phyloP scores from a whole-genome alignment of 2,113 vertebrate genomes.

The Ranitomeya variabilis region DNA sequence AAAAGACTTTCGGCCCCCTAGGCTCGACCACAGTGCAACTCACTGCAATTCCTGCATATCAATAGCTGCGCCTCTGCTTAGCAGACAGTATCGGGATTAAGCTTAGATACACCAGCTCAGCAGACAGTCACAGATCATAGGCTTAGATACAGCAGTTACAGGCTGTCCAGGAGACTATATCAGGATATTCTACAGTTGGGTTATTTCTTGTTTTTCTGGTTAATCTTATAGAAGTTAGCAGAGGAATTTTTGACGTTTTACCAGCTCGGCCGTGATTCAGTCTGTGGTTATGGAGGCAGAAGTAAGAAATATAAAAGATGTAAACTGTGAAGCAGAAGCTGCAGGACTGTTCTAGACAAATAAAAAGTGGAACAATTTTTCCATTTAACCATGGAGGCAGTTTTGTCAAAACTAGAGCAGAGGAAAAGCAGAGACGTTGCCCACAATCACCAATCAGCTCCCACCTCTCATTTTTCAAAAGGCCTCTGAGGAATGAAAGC shows the following conservation, averaged over 20 bases:
- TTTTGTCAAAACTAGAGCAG: background rate
- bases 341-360: background rate
- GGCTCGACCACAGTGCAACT: too few species aligned
- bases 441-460: background rate
- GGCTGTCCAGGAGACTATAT: background rate
- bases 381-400: background rate
- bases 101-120: too few species aligned
- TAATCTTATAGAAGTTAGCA: background rate
- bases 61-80: too few species aligned
- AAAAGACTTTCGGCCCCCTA: too few species aligned
- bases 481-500: background rate
- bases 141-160: background rate
- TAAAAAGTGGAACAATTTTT: background rate
- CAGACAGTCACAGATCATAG: too few species aligned
- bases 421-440: background rate
- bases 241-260: background rate
- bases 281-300: conserved; percentile 16
- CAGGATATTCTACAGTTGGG: background rate
- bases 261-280: background rate
- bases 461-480: background rate
- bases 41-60: too few species aligned
- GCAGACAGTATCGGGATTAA: too few species aligned
- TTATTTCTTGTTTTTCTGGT: background rate
- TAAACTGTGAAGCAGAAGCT: background rate
- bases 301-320: background rate